A percentile compares a stretch with the other conserved stretches of the same genome.
These are phyloP conservation scores for Allygus modestus DNA, from an alignment of 2,888 invertebrate species.

Conservation along the genomic window DNA sequence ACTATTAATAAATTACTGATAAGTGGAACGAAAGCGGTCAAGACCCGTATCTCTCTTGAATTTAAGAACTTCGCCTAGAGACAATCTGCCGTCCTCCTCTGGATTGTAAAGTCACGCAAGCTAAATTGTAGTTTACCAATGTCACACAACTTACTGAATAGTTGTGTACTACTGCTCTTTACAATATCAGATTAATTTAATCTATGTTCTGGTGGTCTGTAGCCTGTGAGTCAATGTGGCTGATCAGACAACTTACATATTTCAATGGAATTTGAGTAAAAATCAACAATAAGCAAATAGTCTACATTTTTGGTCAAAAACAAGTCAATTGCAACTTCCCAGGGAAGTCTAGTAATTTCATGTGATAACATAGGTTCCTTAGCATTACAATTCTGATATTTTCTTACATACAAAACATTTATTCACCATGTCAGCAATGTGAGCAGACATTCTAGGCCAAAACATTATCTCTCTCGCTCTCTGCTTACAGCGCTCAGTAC, in stretches of 20 bases:
- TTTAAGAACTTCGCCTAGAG: no score
- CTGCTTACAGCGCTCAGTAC: constrained; percentile 1
- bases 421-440: background rate
- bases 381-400: background rate
- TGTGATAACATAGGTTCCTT: background rate
- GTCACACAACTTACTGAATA: no score
- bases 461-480: constrained; percentile 11
- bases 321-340: background rate
- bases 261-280: background rate
- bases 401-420: background rate
- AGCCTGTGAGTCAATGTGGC: no score
- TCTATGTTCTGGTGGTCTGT: no score
- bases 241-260: background rate
- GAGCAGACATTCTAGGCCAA: constrained; percentile 6
- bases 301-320: background rate
- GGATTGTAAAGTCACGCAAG: no score
- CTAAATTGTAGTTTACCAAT: no score
- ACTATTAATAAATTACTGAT: no score
- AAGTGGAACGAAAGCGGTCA: no score
- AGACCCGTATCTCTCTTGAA: no score
- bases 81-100: no score
- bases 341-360: background rate
- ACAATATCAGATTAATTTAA: no score
- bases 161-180: no score
- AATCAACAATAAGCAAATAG: background rate